phyloP scores from a whole-genome alignment of 2,888 invertebrate genomes.

The Lumbricus terrestris region DNA sequence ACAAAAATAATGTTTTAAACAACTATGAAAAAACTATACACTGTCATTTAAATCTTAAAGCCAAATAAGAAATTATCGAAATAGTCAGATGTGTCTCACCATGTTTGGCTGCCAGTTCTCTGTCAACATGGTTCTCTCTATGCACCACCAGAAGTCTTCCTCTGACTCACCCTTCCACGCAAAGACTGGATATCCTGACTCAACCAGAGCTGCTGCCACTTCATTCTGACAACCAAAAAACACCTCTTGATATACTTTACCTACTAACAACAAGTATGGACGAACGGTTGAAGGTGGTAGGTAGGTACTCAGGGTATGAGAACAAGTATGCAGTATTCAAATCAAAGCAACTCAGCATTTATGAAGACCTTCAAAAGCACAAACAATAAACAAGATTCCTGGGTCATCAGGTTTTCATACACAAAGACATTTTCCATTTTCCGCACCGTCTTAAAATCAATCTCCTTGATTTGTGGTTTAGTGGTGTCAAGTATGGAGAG shows the following conservation, averaged over 20 bases:
- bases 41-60: not conserved
- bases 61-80: not conserved
- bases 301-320: too few species aligned
- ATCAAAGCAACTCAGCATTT: not conserved
- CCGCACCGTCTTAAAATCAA: too few species aligned
- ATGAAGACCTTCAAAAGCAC: not conserved
- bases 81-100: constrained; percentile 45
- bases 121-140: constrained; percentile 93
- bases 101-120: constrained; percentile 96
- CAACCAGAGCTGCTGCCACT: constrained; percentile 96
- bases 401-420: not conserved
- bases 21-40: not conserved
- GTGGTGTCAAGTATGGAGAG: not conserved
- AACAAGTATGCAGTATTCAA: not conserved
- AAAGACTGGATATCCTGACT: constrained; percentile 87
- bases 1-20: not conserved
- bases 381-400: not conserved
- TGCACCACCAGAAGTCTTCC: constrained; percentile 98
- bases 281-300: too few species aligned
- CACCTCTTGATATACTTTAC: not conserved
- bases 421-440: not conserved
- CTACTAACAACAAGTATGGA: too few species aligned
- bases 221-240: constrained; percentile 73
- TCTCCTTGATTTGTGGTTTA: too few species aligned
- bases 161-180: constrained; percentile 99